These are phyloP conservation scores for Antheraea mylitta DNA, from an alignment of 1,140 invertebrate genomes.

Conservation along the genomic window DNA sequence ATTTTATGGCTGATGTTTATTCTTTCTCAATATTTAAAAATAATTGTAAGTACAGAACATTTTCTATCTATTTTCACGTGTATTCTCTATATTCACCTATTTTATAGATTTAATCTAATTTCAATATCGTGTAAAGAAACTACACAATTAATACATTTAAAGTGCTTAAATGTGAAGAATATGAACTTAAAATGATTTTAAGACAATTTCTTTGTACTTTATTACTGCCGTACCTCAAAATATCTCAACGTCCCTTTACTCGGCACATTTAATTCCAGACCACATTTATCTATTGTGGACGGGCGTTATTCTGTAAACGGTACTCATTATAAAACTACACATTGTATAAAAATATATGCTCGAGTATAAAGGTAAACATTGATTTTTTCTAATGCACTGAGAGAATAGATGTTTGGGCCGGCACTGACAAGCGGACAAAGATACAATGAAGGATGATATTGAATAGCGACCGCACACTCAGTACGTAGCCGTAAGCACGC, in stretches of 20 bases:
- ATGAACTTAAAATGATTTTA: too few species aligned
- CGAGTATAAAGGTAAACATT: conserved; percentile 77
- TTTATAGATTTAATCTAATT: too few species aligned
- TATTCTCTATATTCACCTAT: too few species aligned
- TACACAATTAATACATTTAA: too few species aligned
- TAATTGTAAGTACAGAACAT: too few species aligned
- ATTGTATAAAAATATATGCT: conserved; percentile 77
- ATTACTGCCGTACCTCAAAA: not conserved
- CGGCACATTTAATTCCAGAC: conserved; percentile 61
- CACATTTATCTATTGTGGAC: conserved; percentile 60
- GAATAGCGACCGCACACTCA: conserved; percentile 73
- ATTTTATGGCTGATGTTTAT: too few species aligned
- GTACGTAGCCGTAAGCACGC: conserved; percentile 29
- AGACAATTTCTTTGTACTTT: not conserved
- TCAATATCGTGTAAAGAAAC: too few species aligned
- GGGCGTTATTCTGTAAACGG: conserved; percentile 76
- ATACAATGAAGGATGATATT: conserved; percentile 61
- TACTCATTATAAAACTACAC: conserved; percentile 69
- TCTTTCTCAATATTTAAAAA: too few species aligned
- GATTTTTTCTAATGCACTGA: conserved; percentile 62
- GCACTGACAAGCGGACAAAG: conserved; percentile 67
- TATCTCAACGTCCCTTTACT: conserved; percentile 52
- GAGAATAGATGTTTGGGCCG: conserved; percentile 72
- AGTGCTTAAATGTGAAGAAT: too few species aligned
- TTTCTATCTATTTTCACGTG: too few species aligned